A percentile compares a stretch with the other conserved stretches of the same genome.
These are phyloP conservation scores for Hydractinia echinata DNA, from an alignment of 30 jellyfish, hydroid and myxozoan genomes.

Conservation along the genomic window DNA sequence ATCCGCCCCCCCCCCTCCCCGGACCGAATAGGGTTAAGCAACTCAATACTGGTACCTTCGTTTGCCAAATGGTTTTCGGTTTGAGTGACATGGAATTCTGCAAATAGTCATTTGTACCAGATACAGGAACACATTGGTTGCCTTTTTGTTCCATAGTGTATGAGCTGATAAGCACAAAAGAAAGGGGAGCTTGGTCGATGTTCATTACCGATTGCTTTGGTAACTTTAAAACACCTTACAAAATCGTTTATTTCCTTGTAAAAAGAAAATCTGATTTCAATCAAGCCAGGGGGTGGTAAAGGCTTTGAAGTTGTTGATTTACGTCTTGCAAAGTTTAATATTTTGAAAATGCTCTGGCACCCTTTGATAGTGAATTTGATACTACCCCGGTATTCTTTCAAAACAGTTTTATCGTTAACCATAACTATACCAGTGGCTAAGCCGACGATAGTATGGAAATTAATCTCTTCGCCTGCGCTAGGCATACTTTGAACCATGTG, in stretches of 20 bases:
- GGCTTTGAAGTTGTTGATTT: constrained; percentile 26
- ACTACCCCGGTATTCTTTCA: neutral
- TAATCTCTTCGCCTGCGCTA: neutral
- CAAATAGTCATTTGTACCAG: neutral
- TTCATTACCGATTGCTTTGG: neutral
- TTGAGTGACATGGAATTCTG: neutral
- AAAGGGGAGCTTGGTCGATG: neutral
- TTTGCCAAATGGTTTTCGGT: neutral
- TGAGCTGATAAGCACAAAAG: constrained; percentile 1
- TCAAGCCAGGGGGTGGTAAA: neutral
- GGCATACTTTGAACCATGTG: neutral
- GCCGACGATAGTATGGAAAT: neutral
- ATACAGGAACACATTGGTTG: neutral
- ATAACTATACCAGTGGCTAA: constrained; percentile 1
- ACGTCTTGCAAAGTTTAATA: neutral
- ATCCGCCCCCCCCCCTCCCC: no score
- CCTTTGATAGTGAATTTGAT: constrained; percentile 1
- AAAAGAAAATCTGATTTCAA: neutral
- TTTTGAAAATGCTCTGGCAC: neutral
- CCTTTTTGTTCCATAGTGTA: neutral
- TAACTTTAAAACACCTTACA: neutral
- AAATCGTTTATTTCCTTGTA: neutral
- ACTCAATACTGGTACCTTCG: neutral
- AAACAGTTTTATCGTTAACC: neutral
- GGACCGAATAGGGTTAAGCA: no score